phyloP scores from a whole-genome alignment of 2,888 invertebrate genomes.

The Zaprionus bogoriensis region DNA sequence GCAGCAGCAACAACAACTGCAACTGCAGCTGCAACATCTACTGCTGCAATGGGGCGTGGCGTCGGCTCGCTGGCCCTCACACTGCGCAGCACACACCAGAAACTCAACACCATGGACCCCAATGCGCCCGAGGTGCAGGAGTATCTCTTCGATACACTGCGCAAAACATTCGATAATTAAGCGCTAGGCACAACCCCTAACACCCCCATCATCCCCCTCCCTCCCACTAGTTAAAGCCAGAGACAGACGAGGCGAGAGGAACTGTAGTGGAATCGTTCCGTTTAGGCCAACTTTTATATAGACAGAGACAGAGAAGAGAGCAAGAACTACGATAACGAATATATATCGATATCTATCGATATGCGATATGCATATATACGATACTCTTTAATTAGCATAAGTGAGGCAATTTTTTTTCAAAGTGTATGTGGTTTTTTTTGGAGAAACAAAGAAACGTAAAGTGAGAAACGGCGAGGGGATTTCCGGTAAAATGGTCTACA shows the following conservation, averaged over 20 bases:
- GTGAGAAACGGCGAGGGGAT: neutral
- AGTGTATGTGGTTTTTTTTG: conserved; percentile 2
- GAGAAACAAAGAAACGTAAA: neutral
- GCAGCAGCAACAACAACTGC: conserved; percentile 9
- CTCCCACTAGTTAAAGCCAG: too few species aligned
- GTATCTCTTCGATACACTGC: conserved; percentile 88
- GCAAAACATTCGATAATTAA: conserved; percentile 87
- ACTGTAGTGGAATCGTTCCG: conserved; percentile 37
- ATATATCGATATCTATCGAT: conserved; percentile 8
- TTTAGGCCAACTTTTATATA: conserved; percentile 77
- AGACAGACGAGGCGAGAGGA: conserved; percentile 7
- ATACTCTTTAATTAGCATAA: conserved; percentile 50
- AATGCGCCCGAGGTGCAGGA: conserved; percentile 87
- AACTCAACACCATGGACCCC: conserved; percentile 85
- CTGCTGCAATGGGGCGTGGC: conserved; percentile 32
- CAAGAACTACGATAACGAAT: conserved; percentile 6
- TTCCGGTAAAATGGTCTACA: conserved; percentile 24
- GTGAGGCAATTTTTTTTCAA: conserved; percentile 43
- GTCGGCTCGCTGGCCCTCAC: conserved; percentile 71
- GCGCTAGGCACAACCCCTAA: too few species aligned
- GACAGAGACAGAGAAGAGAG: too few species aligned
- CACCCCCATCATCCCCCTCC: too few species aligned
- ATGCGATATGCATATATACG: conserved; percentile 8
- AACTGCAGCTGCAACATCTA: conserved; percentile 2
- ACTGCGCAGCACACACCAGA: conserved; percentile 77